phyloP scores from a whole-genome alignment of 2,797 vertebrate species.

The Pempheris klunzingeri region DNA sequence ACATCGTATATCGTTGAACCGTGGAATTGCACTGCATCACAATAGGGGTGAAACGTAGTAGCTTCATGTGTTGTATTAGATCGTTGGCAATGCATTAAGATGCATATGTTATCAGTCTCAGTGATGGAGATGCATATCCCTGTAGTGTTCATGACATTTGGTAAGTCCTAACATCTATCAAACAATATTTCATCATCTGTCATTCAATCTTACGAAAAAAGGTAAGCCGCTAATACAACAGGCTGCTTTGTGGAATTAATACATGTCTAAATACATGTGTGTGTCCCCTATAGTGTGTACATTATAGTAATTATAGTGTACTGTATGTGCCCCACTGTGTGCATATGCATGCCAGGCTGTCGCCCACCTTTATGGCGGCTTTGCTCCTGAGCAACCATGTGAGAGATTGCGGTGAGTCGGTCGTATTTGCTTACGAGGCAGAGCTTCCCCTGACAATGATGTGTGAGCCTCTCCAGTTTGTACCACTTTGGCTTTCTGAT shows the following conservation, averaged over 20 bases:
- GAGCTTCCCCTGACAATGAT: constrained; percentile 7
- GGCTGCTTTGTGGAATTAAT: neutral
- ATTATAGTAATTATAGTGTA: constrained; percentile 2
- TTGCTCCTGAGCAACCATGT: constrained; percentile 30
- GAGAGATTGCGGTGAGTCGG: constrained; percentile 20
- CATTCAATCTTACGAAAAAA: neutral
- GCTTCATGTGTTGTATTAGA: too few species aligned
- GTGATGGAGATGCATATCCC: too few species aligned
- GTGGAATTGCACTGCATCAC: too few species aligned
- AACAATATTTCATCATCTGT: neutral
- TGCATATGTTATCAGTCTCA: too few species aligned
- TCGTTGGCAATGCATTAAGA: too few species aligned
- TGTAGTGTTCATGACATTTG: too few species aligned
- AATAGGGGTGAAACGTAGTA: too few species aligned
- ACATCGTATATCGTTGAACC: too few species aligned
- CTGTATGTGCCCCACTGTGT: neutral
- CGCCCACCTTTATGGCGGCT: neutral
- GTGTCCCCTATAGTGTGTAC: neutral
- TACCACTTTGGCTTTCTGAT: constrained; percentile 45
- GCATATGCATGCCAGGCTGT: neutral
- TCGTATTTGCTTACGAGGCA: constrained; percentile 38
- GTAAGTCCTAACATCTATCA: neutral
- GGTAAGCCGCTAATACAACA: neutral
- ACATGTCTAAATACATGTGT: neutral
- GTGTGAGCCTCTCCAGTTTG: constrained; percentile 37